Conservation (phyloP, 2,113 vertebrate genomes). For the Rhynchomys soricoides region DNA sequence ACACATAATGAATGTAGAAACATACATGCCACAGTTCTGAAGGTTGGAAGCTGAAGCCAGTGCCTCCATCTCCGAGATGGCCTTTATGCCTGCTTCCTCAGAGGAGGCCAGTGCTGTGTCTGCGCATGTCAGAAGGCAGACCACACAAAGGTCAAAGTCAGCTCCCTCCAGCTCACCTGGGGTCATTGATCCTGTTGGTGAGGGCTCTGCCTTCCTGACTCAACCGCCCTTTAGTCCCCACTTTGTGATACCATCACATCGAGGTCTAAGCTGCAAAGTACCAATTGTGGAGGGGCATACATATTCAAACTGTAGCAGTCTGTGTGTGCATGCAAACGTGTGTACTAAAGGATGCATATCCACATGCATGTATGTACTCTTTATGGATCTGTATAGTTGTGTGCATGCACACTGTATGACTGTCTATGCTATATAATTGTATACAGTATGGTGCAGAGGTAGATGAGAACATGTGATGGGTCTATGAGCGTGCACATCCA, state of each 20-base stretch:
- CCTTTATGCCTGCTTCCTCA: background rate
- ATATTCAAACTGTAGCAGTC: background rate
- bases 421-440: background rate
- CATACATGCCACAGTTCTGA: background rate
- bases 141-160: background rate
- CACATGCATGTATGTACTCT: background rate
- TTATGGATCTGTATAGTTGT: too few relatives aligned
- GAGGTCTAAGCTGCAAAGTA: background rate
- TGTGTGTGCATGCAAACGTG: accelerated
- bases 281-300: background rate
- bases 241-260: background rate
- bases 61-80: background rate
- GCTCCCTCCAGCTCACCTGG: too few relatives aligned
- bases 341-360: background rate
- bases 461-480: background rate
- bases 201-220: background rate
- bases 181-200: background rate
- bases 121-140: background rate
- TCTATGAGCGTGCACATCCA: background rate
- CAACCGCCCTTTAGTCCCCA: too few relatives aligned
- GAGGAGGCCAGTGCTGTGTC: background rate
- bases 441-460: background rate
- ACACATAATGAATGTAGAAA: background rate
- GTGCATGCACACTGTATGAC: too few relatives aligned
- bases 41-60: background rate